Conservation (phyloP, 2,797 vertebrate species). For the Semotilus atromaculatus region DNA sequence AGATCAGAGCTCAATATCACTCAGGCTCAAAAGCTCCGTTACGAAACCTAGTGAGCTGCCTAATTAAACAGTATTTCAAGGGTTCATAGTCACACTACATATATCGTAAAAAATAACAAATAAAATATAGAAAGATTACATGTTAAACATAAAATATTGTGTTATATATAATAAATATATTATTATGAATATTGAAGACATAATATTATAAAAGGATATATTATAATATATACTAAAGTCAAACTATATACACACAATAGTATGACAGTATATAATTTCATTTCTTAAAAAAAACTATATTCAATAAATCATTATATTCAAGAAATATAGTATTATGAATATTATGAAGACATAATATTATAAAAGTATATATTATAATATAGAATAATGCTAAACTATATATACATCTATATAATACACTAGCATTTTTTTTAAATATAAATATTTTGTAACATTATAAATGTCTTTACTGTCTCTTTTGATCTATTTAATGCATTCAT, state of each 20-base stretch:
- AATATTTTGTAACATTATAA: too few relatives aligned
- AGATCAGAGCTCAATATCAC: constrained; percentile 5
- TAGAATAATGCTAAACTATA: not conserved
- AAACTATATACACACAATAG: too few relatives aligned
- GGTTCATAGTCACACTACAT: not conserved
- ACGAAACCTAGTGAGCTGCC: not conserved
- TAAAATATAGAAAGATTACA: not conserved
- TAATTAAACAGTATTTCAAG: not conserved
- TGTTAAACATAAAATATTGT: not conserved
- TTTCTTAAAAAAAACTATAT: too few relatives aligned
- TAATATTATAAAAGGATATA: not conserved
- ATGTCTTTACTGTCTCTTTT: too few relatives aligned
- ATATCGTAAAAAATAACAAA: too few relatives aligned
- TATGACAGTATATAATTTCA: too few relatives aligned
- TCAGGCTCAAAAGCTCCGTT: not conserved
- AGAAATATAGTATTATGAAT: not conserved
- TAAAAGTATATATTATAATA: not conserved
- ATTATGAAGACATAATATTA: not conserved
- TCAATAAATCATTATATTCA: too few relatives aligned
- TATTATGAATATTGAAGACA: not conserved
- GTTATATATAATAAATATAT: not conserved
- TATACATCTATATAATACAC: not conserved
- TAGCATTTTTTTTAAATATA: too few relatives aligned
- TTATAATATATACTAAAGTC: not conserved
- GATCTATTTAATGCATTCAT: too few relatives aligned